Evolutionary conservation across 2,888 invertebrate genomes (phyloP), one percentile per base, ranked within the genome.

Genomic region (Nomada ferruginata): DNA sequence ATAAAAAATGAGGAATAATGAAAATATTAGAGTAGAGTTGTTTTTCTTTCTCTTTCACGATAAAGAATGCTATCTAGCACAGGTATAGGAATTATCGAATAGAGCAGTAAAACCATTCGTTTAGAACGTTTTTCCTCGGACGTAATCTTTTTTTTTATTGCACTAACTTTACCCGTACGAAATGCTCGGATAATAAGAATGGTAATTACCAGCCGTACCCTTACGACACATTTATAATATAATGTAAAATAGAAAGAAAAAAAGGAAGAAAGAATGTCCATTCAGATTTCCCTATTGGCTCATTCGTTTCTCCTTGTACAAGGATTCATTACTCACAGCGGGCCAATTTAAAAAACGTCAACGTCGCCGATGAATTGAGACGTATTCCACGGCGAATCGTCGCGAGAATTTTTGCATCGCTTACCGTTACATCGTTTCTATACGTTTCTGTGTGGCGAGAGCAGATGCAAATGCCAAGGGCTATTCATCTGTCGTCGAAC

Each of bases 401-500:
- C 74, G 78, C 52, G 66, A 71, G 69, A 79, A 55, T 70, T 70
- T 76, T 87, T 74, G 60, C 72, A 74, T 70, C 68, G 75, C 59
- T 63, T 87, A 90, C 92, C 92, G 92, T 92, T 92, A 92, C 66
- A 74, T 55, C 57, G 61, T 57, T 55, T 65, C 20, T 55, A 20
- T 55, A 26, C 70, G 55, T 57, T 77, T 72, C 72, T 73, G 84
- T 81, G 71, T 66, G 65, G 44, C 79, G 23, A 71, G 75, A 71
- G 89, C 92, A 91, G 91, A 92, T 91, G 92, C 88, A 89, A 89
- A 89, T 88, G 78, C 72, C 82, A 63, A 55, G 61, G 66, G 15
- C 72, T 75, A 90, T 89, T 90, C 89, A 90, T 82, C 79, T 83
- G 66, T 60, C 68, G 61, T 20, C 53, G 74, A 69, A 18, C 61